Evolutionary conservation across 2,797 vertebrate species (phyloP).

Genomic region (Molothrus aeneus): DNA sequence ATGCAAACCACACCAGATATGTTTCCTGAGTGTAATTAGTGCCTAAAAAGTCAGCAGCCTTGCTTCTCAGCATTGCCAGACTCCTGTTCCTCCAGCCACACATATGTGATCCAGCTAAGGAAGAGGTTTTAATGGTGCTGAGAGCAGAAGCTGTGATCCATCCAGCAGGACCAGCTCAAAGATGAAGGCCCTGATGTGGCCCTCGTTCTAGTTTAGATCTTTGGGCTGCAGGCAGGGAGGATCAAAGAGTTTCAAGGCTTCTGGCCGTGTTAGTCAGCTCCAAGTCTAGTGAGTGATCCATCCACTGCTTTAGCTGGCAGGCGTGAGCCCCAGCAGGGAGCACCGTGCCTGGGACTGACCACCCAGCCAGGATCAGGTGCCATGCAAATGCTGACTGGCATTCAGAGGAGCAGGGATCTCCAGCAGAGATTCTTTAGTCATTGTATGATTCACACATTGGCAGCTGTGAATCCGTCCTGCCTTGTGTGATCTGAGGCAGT

Average conservation of each 20-base stretch:
- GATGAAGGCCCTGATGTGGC: background rate
- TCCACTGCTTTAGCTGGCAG: background rate
- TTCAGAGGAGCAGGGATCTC: background rate
- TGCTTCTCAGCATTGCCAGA: background rate
- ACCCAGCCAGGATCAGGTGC: background rate
- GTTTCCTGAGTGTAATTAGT: background rate
- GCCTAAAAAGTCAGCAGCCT: background rate
- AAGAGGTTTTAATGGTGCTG: background rate
- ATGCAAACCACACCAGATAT: background rate
- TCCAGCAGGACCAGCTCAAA: background rate
- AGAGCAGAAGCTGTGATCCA: fast-evolving
- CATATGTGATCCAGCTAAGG: background rate
- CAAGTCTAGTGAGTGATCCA: background rate
- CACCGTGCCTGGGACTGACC: background rate
- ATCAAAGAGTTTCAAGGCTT: background rate
- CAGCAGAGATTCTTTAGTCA: background rate
- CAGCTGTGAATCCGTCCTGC: background rate
- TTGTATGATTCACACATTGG: background rate
- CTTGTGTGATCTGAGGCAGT: background rate
- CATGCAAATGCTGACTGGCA: background rate
- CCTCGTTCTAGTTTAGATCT: background rate
- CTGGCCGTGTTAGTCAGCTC: background rate
- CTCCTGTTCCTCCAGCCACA: background rate
- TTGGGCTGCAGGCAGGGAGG: background rate
- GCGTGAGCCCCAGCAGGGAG: background rate